A percentile compares a stretch with the other conserved stretches of the same genome.
These are phyloP conservation scores for Pseudorhiza aurosa DNA, from an alignment of 30 jellyfish, hydroid and myxozoan genomes.

Conservation along the genomic window DNA sequence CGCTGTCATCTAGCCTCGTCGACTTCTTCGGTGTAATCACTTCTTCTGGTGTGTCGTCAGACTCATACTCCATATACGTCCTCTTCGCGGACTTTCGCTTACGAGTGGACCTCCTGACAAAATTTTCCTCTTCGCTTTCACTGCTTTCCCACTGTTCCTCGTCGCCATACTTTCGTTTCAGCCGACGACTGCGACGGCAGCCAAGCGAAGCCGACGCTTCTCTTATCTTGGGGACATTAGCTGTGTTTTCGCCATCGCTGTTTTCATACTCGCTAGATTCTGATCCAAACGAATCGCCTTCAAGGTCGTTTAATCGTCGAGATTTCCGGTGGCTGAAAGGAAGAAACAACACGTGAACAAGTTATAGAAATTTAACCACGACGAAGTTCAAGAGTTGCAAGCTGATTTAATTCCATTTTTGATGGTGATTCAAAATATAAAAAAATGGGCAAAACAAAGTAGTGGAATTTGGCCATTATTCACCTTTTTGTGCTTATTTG, in stretches of 20 bases:
- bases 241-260: slow-evolving; percentile 12
- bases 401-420: too few relatives aligned
- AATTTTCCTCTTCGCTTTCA: slow-evolving; percentile 59
- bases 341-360: too few relatives aligned
- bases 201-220: slow-evolving; percentile 46
- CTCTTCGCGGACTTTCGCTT: slow-evolving; percentile 24
- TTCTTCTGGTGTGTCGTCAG: slow-evolving; percentile 61
- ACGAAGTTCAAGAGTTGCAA: too few relatives aligned
- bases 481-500: too few relatives aligned
- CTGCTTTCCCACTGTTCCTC: slow-evolving; percentile 53
- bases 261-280: slow-evolving; percentile 43
- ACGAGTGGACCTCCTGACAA: slow-evolving; percentile 63
- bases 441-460: too few relatives aligned
- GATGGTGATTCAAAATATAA: too few relatives aligned
- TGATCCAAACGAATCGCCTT: slow-evolving; percentile 36
- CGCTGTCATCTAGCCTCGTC: slow-evolving; percentile 48
- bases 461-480: too few relatives aligned
- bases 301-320: slow-evolving; percentile 52
- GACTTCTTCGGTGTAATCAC: slow-evolving; percentile 13
- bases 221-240: background rate
- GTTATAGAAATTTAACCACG: too few relatives aligned
- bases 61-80: slow-evolving; percentile 50
- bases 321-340: slow-evolving; percentile 41
- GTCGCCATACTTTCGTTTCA: slow-evolving; percentile 26
- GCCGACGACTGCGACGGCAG: slow-evolving; percentile 76